Evolutionary conservation across 2,797 vertebrate genomes (phyloP), one percentile per base, ranked within the genome.

Genomic region (Muscicapa comitata): DNA sequence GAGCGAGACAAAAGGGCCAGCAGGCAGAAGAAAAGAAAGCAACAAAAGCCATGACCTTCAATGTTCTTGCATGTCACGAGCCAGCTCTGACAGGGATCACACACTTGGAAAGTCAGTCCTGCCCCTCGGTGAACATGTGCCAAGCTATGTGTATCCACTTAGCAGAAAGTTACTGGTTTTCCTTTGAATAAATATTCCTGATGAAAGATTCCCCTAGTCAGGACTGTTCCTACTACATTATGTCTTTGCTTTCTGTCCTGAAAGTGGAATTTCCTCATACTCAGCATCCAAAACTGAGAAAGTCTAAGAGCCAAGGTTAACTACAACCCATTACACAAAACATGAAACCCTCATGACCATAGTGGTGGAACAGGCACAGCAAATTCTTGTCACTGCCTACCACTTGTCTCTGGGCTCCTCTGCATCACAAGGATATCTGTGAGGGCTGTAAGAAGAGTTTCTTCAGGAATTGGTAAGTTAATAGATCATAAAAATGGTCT

Each of bases 331-430:
- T 25, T 25, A 53, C 12, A 66, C 8, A 59, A 71, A 74, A 66
- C 25, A 26, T 8, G 5, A 79, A 78, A 75, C 48, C 4, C 8
- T 63, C 42, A 33, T 0, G 0, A 54, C 59, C 24, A 37, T 4
- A 11, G 14, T 20, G 55, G 21, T 21, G 17, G 42, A 77, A 53
- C 26, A 40, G 31, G 25, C 28, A 74, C 23, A 80, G 31, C 28
- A 59, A 73, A 71, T 70, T 58, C 58, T 73, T 58, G 68, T 73
- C 16, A 18, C 54, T 59, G 31, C 45, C 59, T 20, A 33, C 25
- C 19, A 13, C 28, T 47, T 35, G 35, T 40, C 42, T 76, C 55
- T 14, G 8, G 35, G 37, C 37, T 75, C 37, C 53, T 70, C 58
- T 40, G 31, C 33, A 81, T 26, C 11, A 3, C 26, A 68, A 80